Evolutionary conservation across 2,888 invertebrate genomes (phyloP).

Genomic region (Helicoverpa assulta): DNA sequence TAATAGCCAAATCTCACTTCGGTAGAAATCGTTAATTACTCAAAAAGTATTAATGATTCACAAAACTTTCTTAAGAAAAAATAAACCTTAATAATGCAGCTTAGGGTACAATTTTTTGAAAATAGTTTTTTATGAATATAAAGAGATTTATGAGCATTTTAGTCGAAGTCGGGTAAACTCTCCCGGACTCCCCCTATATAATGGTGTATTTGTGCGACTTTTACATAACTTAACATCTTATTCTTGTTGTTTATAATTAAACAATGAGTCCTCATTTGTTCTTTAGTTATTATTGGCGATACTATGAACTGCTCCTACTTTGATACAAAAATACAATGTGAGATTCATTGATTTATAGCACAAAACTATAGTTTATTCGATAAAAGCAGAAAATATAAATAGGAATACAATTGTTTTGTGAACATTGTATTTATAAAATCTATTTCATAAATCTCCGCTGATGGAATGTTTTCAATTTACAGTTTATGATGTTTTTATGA

Average conservation of each 20-base stretch:
- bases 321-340: slow-evolving; percentile 27
- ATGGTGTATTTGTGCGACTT: no score
- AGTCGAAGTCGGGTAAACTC: no score
- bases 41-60: no score
- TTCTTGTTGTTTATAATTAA: neutral
- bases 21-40: no score
- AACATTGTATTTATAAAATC: slow-evolving; percentile 19
- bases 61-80: no score
- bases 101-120: no score
- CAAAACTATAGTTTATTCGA: slow-evolving; percentile 24
- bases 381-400: slow-evolving; percentile 6
- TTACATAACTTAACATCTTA: no score
- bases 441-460: slow-evolving; percentile 9
- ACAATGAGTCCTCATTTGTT: neutral
- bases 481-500: slow-evolving; percentile 28
- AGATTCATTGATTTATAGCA: slow-evolving; percentile 26
- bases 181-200: no score
- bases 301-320: slow-evolving; percentile 20
- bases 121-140: no score
- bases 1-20: no score
- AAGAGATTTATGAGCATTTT: no score
- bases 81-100: no score
- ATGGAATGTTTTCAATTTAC: slow-evolving; percentile 39
- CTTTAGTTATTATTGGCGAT: slow-evolving; percentile 30
- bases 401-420: slow-evolving; percentile 7